These are phyloP conservation scores for Cydia pomonella DNA, from an alignment of 1,140 invertebrate genomes.

Conservation along the genomic window DNA sequence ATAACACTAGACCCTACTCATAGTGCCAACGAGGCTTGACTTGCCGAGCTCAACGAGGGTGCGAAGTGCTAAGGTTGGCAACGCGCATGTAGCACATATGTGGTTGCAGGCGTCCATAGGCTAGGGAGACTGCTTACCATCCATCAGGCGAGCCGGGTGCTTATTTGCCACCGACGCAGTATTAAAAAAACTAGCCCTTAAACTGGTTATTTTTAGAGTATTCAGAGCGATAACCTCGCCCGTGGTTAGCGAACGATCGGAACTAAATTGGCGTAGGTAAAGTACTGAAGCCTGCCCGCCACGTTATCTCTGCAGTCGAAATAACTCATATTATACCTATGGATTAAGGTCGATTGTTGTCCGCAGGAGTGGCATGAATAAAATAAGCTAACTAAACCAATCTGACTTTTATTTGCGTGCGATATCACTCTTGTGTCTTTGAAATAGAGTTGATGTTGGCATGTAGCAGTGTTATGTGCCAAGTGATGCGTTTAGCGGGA, in stretches of 20 bases:
- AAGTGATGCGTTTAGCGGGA: not conserved
- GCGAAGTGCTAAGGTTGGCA: no score
- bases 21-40: no score
- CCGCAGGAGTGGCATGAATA: not conserved
- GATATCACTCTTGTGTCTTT: not conserved
- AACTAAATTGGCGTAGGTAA: not conserved
- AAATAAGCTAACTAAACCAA: not conserved
- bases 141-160: no score
- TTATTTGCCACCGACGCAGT: no score
- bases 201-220: not conserved
- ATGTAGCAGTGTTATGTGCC: not conserved
- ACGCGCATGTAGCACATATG: no score
- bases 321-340: not conserved
- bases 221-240: not conserved
- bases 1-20: no score
- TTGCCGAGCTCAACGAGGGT: no score
- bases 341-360: not conserved
- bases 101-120: no score
- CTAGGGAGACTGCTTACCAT: no score
- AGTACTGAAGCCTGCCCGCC: conserved; percentile 4
- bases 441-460: not conserved
- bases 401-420: not conserved
- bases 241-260: not conserved
- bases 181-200: no score
- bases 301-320: not conserved